A percentile compares a stretch with the other conserved stretches of the same genome.
Conservation (phyloP, 37 sponge, comb jelly and placozoan species). For the Aplysina aerophoba region DNA sequence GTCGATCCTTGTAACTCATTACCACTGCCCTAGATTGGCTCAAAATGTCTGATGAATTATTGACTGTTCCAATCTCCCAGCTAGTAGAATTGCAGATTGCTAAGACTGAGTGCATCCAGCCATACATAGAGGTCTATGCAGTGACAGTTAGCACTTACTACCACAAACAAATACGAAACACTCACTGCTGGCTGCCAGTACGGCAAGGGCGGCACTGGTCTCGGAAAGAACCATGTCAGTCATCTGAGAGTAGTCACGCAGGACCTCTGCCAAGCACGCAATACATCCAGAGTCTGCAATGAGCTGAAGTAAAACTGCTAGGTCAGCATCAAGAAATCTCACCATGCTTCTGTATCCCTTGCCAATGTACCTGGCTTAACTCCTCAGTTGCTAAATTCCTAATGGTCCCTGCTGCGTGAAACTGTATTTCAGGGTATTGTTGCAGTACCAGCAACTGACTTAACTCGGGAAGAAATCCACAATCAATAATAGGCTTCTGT, state of each 20-base stretch:
- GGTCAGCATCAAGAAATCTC: no score
- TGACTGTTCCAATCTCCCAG: no score
- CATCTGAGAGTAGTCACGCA: conserved; percentile 34
- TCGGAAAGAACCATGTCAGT: conserved; percentile 61
- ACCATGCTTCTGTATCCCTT: no score
- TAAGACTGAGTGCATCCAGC: no score
- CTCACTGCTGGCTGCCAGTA: conserved; percentile 65
- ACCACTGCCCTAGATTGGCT: no score
- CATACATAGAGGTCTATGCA: not conserved
- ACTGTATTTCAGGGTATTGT: conserved; percentile 66
- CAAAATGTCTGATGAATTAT: no score
- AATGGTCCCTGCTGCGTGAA: conserved; percentile 81
- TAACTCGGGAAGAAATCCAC: conserved; percentile 60
- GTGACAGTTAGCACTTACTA: not conserved
- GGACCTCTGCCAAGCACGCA: conserved; percentile 35
- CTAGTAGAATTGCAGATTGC: no score
- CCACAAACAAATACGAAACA: not conserved
- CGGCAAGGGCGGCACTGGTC: conserved; percentile 70
- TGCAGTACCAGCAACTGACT: conserved; percentile 37
- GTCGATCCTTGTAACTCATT: no score
- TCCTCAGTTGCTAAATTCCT: conserved; percentile 82
- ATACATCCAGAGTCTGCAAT: conserved; percentile 70
- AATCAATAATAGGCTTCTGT: conserved; percentile 60
- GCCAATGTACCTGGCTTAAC: conserved; percentile 43
- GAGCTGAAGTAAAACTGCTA: conserved; percentile 44